Base-by-base conservation (phyloP, 92 coral and sea anemone genomes). In the Zoanthus sansibaricus region DNA sequence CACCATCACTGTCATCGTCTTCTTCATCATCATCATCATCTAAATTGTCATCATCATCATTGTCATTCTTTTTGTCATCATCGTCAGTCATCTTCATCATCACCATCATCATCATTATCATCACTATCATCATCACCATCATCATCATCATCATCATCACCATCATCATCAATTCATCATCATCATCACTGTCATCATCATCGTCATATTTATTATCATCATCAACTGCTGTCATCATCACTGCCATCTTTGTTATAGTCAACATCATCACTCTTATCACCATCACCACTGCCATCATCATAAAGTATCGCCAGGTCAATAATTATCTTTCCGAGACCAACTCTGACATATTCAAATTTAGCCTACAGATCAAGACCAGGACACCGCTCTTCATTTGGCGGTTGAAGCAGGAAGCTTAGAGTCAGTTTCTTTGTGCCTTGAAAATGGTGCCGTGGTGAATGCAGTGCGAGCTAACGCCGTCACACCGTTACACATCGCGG, bases 401-500 rank as follows among this genome's bases (percentile, higher is more conserved):
- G 91, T 66, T 61, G 93, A 91, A 72, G 79, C 88, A 13, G 95
- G 92, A 9, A 89, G 79, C 59, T 68, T 88, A 33, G 76, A 82
- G 80, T 76, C 89, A 0, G 91, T 85, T 61, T 88, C 92, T 32
- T 82, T 94, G 72, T 89, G 91, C 52, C 79, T 92, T 49, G 76
- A 82, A 20, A 84, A 87, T 68, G 91, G 93, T 48, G 97, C 95
- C 10, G 52, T 87, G n/a, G 86, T 92, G n/a, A 92, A 94, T 72
- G 92, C 92, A 12, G 86, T 80, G 13, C 82, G 93, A 6, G 70
- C 76, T 20, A 78, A 86, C 8, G 70, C 71, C 49, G 86, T 79
- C 78, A 95, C 97, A 16, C 93, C 95, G 54, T 76, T 95, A 33
- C 98, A 95, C 79, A 82, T 92, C 47, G 98, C 98, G 48, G 94